phyloP scores from a whole-genome alignment of 2,113 vertebrate species.

The Heliornis fulica region DNA sequence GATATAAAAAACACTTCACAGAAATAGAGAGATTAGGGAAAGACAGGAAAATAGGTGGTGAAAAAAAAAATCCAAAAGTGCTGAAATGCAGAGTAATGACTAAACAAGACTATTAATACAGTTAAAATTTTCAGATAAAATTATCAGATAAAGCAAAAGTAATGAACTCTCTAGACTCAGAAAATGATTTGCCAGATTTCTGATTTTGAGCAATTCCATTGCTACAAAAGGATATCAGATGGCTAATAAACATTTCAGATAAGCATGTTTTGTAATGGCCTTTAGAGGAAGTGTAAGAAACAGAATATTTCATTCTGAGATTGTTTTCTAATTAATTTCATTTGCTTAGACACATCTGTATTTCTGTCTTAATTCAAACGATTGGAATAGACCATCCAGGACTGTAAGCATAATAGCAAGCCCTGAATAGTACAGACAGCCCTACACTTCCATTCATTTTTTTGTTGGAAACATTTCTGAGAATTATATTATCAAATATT shows the following conservation, averaged over 20 bases:
- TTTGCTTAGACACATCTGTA: background rate
- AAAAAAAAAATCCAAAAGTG: accelerated
- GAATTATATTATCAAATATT: background rate
- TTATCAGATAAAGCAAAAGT: background rate
- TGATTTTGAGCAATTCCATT: background rate
- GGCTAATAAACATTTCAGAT: background rate
- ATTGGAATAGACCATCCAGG: background rate
- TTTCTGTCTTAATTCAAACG: background rate
- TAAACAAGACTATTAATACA: background rate
- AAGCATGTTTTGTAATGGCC: accelerated
- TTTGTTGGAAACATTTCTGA: background rate
- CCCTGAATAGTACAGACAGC: background rate
- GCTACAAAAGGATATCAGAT: background rate
- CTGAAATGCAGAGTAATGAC: background rate
- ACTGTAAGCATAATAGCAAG: background rate
- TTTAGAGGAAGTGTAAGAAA: background rate
- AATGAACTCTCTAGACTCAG: background rate
- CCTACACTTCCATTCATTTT: background rate
- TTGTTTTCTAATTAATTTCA: background rate
- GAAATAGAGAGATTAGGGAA: background rate
- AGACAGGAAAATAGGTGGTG: background rate
- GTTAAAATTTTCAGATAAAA: background rate
- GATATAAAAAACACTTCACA: background rate
- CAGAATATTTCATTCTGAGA: background rate
- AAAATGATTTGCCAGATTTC: background rate